Conservation (phyloP, 2,888 invertebrate genomes). For the Lydus trimaculatus region DNA sequence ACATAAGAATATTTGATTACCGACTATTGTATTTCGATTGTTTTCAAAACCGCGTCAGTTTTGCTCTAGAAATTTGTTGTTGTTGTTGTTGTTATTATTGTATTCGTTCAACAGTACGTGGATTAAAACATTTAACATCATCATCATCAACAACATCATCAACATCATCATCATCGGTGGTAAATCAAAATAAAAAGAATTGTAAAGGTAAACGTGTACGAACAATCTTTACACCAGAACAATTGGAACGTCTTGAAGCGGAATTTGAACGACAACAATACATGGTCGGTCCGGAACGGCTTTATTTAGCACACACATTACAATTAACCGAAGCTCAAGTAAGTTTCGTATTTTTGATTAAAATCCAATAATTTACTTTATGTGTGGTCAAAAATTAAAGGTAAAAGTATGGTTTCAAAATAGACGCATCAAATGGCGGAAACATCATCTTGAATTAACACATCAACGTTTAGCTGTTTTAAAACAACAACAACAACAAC, state of each 20-base stretch:
- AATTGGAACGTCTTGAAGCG: constrained; percentile 89
- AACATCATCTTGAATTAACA: constrained; percentile 91
- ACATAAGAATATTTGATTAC: too few relatives aligned
- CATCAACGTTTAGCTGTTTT: constrained; percentile 80
- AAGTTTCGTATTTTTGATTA: too few relatives aligned
- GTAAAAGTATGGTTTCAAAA: constrained; percentile 95
- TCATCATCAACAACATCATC: too few relatives aligned
- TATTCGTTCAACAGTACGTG: too few relatives aligned
- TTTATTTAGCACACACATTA: constrained; percentile 88
- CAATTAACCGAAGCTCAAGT: constrained; percentile 91
- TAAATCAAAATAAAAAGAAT: constrained; percentile 58
- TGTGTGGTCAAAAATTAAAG: too few relatives aligned
- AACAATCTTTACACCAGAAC: constrained; percentile 97
- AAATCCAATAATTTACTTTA: too few relatives aligned
- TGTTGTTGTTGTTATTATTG: too few relatives aligned
- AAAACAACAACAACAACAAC: constrained; percentile 65
- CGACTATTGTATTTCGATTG: too few relatives aligned
- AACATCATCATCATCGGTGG: too few relatives aligned
- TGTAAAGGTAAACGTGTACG: constrained; percentile 86
- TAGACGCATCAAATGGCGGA: constrained; percentile 94
- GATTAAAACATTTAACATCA: constrained; percentile 51
- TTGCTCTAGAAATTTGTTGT: too few relatives aligned
- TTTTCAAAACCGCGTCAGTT: too few relatives aligned
- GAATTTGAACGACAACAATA: constrained; percentile 97
- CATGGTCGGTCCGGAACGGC: constrained; percentile 96